A percentile compares a stretch with the other conserved stretches of the same genome.
Evolutionary conservation across 2,797 vertebrate genomes (phyloP).

Genomic region (Cetoscarus ocellatus): DNA sequence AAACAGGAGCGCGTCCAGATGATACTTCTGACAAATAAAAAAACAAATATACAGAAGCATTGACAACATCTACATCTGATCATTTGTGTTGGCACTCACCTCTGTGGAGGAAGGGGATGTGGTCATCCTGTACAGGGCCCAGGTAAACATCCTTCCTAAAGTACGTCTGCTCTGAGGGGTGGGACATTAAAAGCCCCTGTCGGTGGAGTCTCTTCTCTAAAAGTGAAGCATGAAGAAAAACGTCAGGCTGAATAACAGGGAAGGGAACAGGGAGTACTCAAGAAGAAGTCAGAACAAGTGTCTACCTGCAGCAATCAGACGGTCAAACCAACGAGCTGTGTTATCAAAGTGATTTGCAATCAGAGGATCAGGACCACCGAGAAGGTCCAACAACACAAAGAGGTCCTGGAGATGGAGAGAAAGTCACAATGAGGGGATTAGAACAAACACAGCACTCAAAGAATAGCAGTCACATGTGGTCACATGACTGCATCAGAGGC

Average conservation of each 20-base stretch:
- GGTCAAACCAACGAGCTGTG: constrained; percentile 91
- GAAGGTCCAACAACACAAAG: constrained; percentile 92
- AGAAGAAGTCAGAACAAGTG: accelerated
- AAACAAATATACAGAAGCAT: neutral
- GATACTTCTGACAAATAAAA: neutral
- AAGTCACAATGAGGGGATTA: neutral
- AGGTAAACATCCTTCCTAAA: constrained; percentile 87
- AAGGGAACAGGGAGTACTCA: neutral
- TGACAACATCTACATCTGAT: neutral
- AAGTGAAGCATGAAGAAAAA: neutral
- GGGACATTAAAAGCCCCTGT: constrained; percentile 86
- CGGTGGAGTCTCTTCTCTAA: constrained; percentile 90
- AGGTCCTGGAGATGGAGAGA: constrained; percentile 83
- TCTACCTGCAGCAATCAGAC: constrained; percentile 88
- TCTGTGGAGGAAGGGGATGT: constrained; percentile 90
- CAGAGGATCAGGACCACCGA: constrained; percentile 85
- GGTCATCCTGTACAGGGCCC: constrained; percentile 91
- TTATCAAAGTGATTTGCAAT: constrained; percentile 92
- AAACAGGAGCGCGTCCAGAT: neutral
- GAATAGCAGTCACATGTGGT: neutral
- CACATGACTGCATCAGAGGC: neutral
- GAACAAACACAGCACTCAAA: neutral
- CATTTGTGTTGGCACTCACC: constrained; percentile 71
- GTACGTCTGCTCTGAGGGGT: constrained; percentile 86
- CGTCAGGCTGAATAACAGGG: neutral